Conservation (phyloP, 2,113 vertebrate genomes). For the Pachycephala philippinensis region DNA sequence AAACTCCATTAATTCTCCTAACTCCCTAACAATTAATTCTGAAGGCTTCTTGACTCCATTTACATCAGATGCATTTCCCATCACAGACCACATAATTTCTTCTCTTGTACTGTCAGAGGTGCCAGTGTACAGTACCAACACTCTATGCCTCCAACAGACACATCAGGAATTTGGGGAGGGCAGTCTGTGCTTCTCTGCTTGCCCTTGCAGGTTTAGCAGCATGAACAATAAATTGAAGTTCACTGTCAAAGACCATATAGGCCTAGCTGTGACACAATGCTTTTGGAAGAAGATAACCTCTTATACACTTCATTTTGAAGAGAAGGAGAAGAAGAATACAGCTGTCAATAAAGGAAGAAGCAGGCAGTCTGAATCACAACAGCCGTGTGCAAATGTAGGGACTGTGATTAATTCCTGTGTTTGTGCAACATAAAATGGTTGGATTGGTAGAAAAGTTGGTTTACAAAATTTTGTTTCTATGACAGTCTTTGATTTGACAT, state of each 20-base stretch:
- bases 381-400: background rate
- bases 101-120: background rate
- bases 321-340: background rate
- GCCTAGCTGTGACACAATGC: background rate
- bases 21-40: background rate
- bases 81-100: background rate
- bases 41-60: background rate
- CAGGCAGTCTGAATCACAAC: background rate
- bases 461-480: background rate
- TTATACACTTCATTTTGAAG: background rate
- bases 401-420: background rate
- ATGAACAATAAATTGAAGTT: background rate
- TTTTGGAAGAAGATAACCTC: background rate
- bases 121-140: background rate
- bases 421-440: background rate
- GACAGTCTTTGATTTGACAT: background rate
- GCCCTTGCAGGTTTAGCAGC: background rate
- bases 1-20: background rate
- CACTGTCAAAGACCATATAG: background rate
- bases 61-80: background rate
- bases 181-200: background rate
- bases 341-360: background rate
- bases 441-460: background rate
- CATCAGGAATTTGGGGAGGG: background rate
- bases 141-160: background rate